These are phyloP conservation scores for Lutjanus campechanus DNA, from an alignment of 2,797 vertebrate genomes.

Conservation along the genomic window DNA sequence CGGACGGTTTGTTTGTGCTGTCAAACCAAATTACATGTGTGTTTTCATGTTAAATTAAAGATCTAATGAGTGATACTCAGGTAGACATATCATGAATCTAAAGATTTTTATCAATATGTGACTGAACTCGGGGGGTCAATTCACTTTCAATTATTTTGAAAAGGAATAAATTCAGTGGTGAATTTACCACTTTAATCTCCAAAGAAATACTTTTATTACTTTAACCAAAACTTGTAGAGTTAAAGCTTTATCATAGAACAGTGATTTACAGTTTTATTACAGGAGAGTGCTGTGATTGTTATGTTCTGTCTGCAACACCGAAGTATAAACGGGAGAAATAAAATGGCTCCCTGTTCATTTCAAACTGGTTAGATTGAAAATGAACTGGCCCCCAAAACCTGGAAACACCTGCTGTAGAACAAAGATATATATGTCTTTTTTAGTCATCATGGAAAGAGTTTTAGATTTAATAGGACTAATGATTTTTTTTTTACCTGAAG, in stretches of 20 bases:
- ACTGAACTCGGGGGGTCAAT: slow-evolving; percentile 31
- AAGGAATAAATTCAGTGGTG: neutral
- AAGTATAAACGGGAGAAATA: slow-evolving; percentile 1
- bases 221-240: slow-evolving; percentile 14
- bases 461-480: slow-evolving; percentile 11
- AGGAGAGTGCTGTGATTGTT: neutral
- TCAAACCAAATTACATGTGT: slow-evolving; percentile 41
- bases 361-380: slow-evolving; percentile 15
- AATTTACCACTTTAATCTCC: slow-evolving; percentile 7
- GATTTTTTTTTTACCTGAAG: slow-evolving; percentile 30
- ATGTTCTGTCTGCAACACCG: slow-evolving; percentile 6
- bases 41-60: slow-evolving; percentile 26
- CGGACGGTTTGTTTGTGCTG: slow-evolving; percentile 46
- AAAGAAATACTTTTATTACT: slow-evolving; percentile 23
- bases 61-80: slow-evolving; percentile 27
- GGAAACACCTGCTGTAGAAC: slow-evolving; percentile 46
- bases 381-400: slow-evolving; percentile 22
- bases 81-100: slow-evolving; percentile 7
- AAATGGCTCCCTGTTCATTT: slow-evolving; percentile 1
- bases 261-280: neutral
- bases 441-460: slow-evolving; percentile 5
- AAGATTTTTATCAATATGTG: slow-evolving; percentile 11
- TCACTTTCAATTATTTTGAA: slow-evolving; percentile 28
- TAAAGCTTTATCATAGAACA: neutral
- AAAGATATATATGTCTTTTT: neutral